Percentiles rank a stretch among this genome's conserved stretches.
phyloP scores from a whole-genome alignment of 2,113 vertebrate genomes.

The Synchiropus splendidus region DNA sequence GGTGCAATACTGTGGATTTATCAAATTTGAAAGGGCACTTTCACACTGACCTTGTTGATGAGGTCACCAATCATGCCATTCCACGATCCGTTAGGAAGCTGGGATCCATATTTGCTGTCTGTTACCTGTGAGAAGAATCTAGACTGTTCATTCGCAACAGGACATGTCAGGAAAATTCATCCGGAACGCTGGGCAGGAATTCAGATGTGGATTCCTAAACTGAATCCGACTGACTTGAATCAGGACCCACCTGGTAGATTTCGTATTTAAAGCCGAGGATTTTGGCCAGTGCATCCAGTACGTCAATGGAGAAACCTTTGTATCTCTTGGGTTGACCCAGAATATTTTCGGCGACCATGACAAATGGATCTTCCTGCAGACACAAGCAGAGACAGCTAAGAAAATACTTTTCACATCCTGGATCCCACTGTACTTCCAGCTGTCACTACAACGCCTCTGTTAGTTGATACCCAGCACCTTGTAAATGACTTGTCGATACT shows the following conservation, averaged over 20 bases:
- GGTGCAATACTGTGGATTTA: too few species aligned
- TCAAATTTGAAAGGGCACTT: background rate
- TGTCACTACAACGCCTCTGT: too few species aligned
- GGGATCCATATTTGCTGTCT: constrained; percentile 91
- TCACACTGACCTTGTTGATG: constrained; percentile 81
- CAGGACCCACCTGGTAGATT: constrained; percentile 75
- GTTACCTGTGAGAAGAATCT: constrained; percentile 53
- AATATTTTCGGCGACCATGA: constrained; percentile 98
- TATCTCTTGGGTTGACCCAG: constrained; percentile 94
- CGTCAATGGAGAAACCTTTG: constrained; percentile 96
- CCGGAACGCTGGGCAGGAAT: too few species aligned
- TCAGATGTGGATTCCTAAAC: background rate
- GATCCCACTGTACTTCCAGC: too few species aligned
- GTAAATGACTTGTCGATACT: too few species aligned
- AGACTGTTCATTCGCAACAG: background rate
- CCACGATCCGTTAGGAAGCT: constrained; percentile 91
- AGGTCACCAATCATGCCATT: constrained; percentile 98
- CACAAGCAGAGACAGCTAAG: background rate
- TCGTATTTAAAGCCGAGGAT: constrained; percentile 96
- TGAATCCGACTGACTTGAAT: background rate
- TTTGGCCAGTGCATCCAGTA: constrained; percentile 88
- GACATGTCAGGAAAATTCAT: too few species aligned
- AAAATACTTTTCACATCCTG: too few species aligned
- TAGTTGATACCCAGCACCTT: too few species aligned
- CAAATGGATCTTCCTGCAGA: constrained; percentile 91